A percentile compares a stretch with the other conserved stretches of the same genome.
phyloP scores from a whole-genome alignment of 2,113 vertebrate genomes.

The Prochilodus magdalenae region DNA sequence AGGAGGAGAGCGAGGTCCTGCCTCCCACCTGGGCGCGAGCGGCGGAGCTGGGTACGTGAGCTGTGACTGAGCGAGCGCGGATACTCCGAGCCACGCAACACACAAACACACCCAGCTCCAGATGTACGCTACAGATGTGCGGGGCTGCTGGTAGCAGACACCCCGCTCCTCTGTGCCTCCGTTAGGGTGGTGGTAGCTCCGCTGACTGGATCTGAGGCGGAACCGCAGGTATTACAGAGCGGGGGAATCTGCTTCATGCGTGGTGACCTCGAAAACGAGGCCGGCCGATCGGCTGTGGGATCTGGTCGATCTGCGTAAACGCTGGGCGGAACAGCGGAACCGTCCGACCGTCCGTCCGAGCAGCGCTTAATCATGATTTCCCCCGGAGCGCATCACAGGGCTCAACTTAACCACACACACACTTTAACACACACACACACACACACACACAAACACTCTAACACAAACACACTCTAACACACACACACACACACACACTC shows the following conservation, averaged over 20 bases:
- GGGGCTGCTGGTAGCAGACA: not conserved
- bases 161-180: not conserved
- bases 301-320: not conserved
- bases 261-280: slow-evolving; percentile 11
- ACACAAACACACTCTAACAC: too few relatives aligned
- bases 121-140: not conserved
- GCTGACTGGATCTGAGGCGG: not conserved
- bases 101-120: not conserved
- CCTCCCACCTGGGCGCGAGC: not conserved
- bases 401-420: not conserved
- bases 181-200: not conserved
- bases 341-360: not conserved
- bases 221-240: not conserved
- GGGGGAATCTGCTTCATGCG: not conserved
- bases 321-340: not conserved
- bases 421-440: too few relatives aligned
- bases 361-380: not conserved
- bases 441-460: too few relatives aligned
- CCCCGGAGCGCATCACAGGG: not conserved
- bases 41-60: not conserved
- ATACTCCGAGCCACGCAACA: not conserved
- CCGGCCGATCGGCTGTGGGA: not conserved
- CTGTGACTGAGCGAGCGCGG: too few relatives aligned
- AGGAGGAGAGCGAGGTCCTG: not conserved
- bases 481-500: too few relatives aligned